These are phyloP conservation scores for Mormyrus hasselquistii DNA, from an alignment of 2,797 vertebrate species.

Conservation along the genomic window DNA sequence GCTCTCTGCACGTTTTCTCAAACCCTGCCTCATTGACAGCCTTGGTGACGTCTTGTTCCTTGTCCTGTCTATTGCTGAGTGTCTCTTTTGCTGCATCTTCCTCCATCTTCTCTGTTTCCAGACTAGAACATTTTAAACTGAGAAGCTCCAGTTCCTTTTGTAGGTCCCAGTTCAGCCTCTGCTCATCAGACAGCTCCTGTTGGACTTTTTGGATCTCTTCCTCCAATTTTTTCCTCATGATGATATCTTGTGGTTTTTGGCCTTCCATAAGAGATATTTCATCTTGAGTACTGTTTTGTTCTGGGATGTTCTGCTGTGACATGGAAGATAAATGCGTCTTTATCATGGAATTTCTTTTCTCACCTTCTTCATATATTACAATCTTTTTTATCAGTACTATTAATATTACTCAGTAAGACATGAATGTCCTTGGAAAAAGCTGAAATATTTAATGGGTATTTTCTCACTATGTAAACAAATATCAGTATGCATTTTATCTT, in stretches of 20 bases:
- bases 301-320: conserved; percentile 51
- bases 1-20: conserved; percentile 69
- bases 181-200: conserved; percentile 79
- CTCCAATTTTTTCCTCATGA: conserved; percentile 83
- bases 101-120: conserved; percentile 76
- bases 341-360: background rate
- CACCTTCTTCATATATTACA: background rate
- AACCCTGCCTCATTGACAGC: conserved; percentile 86
- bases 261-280: conserved; percentile 79
- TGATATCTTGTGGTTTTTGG: conserved; percentile 78
- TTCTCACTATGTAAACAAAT: background rate
- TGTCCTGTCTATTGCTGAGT: conserved; percentile 82
- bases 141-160: conserved; percentile 80
- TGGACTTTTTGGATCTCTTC: conserved; percentile 79
- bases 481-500: background rate
- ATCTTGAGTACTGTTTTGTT: conserved; percentile 61
- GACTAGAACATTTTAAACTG: conserved; percentile 59
- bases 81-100: conserved; percentile 89
- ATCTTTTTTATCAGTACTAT: background rate
- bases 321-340: conserved; percentile 28
- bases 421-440: background rate
- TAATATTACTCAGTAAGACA: background rate
- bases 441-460: conserved; percentile 26
- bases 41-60: conserved; percentile 80
- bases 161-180: conserved; percentile 71